Conservation (phyloP, 2,113 vertebrate genomes). For the Pelvicachromis taeniatus region DNA sequence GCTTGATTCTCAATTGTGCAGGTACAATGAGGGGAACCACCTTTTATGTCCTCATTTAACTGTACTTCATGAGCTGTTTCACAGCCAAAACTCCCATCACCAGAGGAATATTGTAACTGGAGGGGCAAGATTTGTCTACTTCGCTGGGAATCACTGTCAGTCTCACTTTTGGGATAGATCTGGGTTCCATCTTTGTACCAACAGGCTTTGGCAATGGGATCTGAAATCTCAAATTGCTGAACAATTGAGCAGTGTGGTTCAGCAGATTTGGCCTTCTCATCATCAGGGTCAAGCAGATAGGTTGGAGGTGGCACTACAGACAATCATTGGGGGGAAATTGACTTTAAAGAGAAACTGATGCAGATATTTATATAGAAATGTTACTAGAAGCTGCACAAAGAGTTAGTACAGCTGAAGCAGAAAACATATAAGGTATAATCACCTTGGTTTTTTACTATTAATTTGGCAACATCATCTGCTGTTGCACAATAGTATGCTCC, state of each 20-base stretch:
- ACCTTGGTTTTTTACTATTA: conserved; percentile 85
- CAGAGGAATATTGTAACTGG: conserved; percentile 41
- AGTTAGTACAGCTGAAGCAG: conserved; percentile 47
- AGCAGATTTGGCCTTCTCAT: conserved; percentile 51
- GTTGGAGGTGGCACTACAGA: conserved; percentile 64
- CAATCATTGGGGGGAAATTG: conserved; percentile 46
- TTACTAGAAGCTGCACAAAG: conserved; percentile 20
- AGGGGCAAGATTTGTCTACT: conserved; percentile 28
- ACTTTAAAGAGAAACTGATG: conserved; percentile 18
- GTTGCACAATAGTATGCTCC: conserved; percentile 87
- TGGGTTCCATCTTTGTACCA: conserved; percentile 73
- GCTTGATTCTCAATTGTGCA: conserved; percentile 44
- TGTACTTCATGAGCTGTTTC: conserved; percentile 45
- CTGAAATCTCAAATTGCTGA: conserved; percentile 72
- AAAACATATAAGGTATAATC: conserved; percentile 39
- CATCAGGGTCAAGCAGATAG: conserved; percentile 49
- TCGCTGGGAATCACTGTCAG: conserved; percentile 38
- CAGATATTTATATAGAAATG: not conserved
- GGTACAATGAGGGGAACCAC: conserved; percentile 67
- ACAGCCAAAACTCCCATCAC: conserved; percentile 50
- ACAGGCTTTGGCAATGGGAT: conserved; percentile 68
- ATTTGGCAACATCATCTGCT: conserved; percentile 82
- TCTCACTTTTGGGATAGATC: conserved; percentile 54
- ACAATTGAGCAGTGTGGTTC: conserved; percentile 56
- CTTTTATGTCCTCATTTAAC: conserved; percentile 65